Base-by-base conservation (phyloP, 1,140 invertebrate genomes). In the Camponotus floridanus region DNA sequence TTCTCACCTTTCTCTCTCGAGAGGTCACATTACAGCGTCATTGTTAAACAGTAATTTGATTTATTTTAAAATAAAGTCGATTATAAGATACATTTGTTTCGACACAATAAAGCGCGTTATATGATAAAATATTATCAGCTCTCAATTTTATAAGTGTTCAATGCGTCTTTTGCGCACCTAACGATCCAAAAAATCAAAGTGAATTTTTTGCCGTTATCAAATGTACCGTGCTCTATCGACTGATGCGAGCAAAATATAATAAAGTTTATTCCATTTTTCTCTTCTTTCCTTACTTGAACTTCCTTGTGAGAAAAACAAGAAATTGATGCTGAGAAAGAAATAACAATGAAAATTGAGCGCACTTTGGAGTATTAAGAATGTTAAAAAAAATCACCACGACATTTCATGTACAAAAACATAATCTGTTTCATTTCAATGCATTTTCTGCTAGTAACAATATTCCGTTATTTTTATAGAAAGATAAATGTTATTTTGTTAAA, bases 21-120 rank as follows among this genome's bases (percentile, higher is more conserved):
- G 42, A 65, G 51, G 55, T 79, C 18, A 68, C 39, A 68, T 80
- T 70, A 70, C 21, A 68, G 15, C 9, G 42, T 36, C 42, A 68
- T 57, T 26, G 31, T 18, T 42, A 31, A 45, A 64, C 6, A 3
- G 15, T 64, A 65, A 78, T 62, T 65, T 42, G 39, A 65, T 65
- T 65, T 26, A 15, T 1, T 2, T 67, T 26, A 18, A 26, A 45
- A 55, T 79, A 31, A 68, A 31, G 68, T 55, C 76, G 33, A 78
- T 65, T 78, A 65, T 78, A 15, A 21, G n/a, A 55, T 45, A 39
- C 64, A 15, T 70, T 80, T 80, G 64, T 68, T 70, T 70, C 45
- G 13, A 36, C n/a, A n/a, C 55, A 68, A 79, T 55, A 18, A 79
- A 80, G 3, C 42, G 26, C 7, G 45, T n/a, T 68, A 42, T 11